Conservation (phyloP, 2,113 vertebrate genomes). For the Anarhynchus alexandrinus region DNA sequence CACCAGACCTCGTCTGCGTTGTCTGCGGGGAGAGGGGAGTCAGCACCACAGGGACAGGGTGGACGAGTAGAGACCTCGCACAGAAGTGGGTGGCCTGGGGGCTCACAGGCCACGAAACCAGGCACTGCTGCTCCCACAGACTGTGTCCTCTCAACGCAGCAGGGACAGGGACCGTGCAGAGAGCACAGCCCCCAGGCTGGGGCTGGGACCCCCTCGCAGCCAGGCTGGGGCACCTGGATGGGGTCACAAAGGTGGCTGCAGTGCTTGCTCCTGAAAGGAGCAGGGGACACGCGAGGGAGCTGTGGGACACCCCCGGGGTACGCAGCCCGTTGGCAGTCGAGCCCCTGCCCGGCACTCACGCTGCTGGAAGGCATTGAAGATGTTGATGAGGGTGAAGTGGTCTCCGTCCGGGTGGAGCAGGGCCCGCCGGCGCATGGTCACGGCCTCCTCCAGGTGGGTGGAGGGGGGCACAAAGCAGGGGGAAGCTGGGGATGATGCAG, state of each 20-base stretch:
- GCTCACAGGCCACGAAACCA: rapidly evolving
- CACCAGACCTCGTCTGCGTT: slow-evolving; percentile 88
- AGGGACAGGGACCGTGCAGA: rapidly evolving
- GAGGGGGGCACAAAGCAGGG: slow-evolving; percentile 23
- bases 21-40: slow-evolving; percentile 62
- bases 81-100: rapidly evolving
- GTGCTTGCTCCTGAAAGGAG: background rate
- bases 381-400: slow-evolving; percentile 86
- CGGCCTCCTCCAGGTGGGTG: slow-evolving; percentile 70
- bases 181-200: rapidly evolving
- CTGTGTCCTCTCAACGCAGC: rapidly evolving
- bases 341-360: slow-evolving; percentile 71
- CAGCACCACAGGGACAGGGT: background rate
- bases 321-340: rapidly evolving
- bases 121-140: background rate
- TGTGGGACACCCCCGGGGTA: rapidly evolving
- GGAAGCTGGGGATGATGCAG: background rate
- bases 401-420: slow-evolving; percentile 82
- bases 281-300: no score
- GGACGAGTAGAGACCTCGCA: rapidly evolving
- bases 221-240: no score
- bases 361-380: slow-evolving; percentile 83
- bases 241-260: rapidly evolving
- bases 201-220: rapidly evolving
- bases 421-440: slow-evolving; percentile 70